Conservation (phyloP, 1,140 invertebrate genomes). For the Charaxes varanes region DNA sequence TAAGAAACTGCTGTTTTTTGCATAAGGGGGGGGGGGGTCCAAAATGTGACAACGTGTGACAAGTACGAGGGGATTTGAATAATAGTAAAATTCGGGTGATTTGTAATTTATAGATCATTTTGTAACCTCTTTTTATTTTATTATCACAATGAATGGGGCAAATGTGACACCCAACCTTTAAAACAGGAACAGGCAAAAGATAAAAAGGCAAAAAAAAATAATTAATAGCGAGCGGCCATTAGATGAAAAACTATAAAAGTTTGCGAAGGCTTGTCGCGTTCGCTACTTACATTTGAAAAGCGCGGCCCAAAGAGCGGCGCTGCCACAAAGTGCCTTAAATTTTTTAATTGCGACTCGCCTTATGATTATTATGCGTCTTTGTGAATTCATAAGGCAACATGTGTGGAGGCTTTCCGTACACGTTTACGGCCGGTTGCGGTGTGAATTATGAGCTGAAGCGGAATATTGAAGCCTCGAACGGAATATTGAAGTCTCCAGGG, state of each 20-base stretch:
- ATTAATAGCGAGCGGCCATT: constrained; percentile 11
- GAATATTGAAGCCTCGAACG: neutral
- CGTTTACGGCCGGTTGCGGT: constrained; percentile 26
- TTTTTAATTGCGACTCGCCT: constrained; percentile 68
- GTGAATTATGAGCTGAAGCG: constrained; percentile 23
- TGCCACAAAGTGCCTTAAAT: constrained; percentile 67
- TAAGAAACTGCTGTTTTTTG: no score
- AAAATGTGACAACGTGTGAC: no score
- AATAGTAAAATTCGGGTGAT: no score
- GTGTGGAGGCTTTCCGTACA: constrained; percentile 45
- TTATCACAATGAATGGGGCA: no score
- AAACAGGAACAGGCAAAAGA: constrained; percentile 2
- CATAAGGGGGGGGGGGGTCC: no score
- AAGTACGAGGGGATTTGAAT: no score
- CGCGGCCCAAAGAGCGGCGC: constrained; percentile 34
- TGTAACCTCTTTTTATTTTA: no score
- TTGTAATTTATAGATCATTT: no score
- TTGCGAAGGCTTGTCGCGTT: constrained; percentile 14
- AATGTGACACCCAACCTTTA: no score
- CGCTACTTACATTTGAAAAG: constrained; percentile 29
- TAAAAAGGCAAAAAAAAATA: constrained; percentile 8
- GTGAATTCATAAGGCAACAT: constrained; percentile 58
- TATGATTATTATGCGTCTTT: constrained; percentile 69
- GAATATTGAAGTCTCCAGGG: neutral
- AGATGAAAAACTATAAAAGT: constrained; percentile 13